These are phyloP conservation scores for Morone chrysops DNA, from an alignment of 2,113 vertebrate genomes.

Conservation along the genomic window DNA sequence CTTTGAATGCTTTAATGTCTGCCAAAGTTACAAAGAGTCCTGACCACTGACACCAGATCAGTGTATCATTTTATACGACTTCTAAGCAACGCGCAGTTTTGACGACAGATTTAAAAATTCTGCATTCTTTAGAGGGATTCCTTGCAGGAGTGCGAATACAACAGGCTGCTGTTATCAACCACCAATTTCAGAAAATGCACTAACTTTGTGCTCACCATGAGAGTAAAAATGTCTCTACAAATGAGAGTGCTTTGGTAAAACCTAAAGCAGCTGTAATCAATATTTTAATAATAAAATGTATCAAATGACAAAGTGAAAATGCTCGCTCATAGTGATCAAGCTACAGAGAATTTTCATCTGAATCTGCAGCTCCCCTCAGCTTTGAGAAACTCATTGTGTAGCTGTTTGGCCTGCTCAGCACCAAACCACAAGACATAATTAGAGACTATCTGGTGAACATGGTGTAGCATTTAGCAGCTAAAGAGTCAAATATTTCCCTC, in stretches of 20 bases:
- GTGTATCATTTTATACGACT: slow-evolving; percentile 3
- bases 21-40: slow-evolving; percentile 47
- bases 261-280: not conserved
- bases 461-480: not conserved
- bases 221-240: not conserved
- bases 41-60: slow-evolving; percentile 26
- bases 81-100: not conserved
- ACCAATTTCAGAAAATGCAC: not conserved
- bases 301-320: not conserved
- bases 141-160: not conserved
- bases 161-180: not conserved
- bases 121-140: not conserved
- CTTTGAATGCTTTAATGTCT: slow-evolving; percentile 39
- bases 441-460: not conserved
- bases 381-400: too few relatives aligned
- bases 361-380: too few relatives aligned
- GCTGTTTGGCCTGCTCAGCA: too few relatives aligned
- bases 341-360: not conserved
- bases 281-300: not conserved
- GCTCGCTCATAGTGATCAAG: not conserved
- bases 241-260: not conserved
- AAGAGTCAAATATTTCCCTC: not conserved
- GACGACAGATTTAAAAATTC: not conserved
- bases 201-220: not conserved
- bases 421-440: too few relatives aligned